Base-by-base conservation (phyloP, 2,888 invertebrate genomes). In the Dysmachus trigonus region DNA sequence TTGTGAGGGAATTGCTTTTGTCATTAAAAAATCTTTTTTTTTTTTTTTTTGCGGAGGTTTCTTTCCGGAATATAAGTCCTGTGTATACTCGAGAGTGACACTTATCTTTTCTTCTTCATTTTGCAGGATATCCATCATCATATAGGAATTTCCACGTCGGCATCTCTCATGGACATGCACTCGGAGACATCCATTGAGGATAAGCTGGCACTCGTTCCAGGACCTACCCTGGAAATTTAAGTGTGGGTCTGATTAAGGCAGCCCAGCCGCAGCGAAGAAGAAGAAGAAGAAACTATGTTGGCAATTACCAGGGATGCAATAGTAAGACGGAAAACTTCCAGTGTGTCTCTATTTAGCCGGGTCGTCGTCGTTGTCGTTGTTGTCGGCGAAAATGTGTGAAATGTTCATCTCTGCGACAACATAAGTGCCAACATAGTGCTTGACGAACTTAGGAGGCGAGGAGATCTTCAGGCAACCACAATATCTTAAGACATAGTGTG, bases 401-500 rank as follows among this genome's bases (percentile, higher is more conserved):
- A 82, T 82, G 82, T 82, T 62, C 82, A 53, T 82, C 82, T 82
- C 82, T 62, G 53, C 82, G 82, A 71, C 82, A 62, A 82, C 82
- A 62, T 82, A 79, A 82, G 82, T 84, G 84, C 22, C 72, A 72
- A 72, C 84, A 84, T 35, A 82, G 47, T 71, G 71, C 71, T 71
- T 62, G 71, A 82, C 62, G 35, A 82, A 53, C 35, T 33, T 82
- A 71, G 62, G 51, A n/a, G 62, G 27, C 62, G 33, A 79, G 47
- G 79, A 51, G 51, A 10, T 47, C 73, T 72, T 84, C 38, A 84
- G 73, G 84, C 62, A 62, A 85, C 74, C 41, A 85, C 53, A 85
- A 85, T 74, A 85, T 73, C 76, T 76, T 51, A 76, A 76, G 74
- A 76, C 73, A 27, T 86, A 86, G 79, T 73, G 84, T 87, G 86